Evolutionary conservation across 2,888 invertebrate genomes (phyloP).

Genomic region (Volucella zonaria): DNA sequence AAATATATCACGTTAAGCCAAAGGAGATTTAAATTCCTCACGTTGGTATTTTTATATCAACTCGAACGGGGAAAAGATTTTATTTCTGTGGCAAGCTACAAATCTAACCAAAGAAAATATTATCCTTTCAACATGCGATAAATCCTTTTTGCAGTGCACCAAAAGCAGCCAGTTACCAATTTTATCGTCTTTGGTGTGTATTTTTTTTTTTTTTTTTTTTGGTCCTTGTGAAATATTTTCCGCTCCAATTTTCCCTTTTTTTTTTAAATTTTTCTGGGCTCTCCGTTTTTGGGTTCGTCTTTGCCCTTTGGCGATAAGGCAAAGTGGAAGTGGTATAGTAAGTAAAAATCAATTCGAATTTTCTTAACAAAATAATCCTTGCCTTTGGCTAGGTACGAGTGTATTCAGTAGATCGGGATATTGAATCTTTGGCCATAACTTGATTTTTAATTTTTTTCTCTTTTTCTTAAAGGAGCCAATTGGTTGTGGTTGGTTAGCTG

Average conservation of each 20-base stretch:
- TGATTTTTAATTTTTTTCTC: conserved; percentile 4
- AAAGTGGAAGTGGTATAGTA: neutral
- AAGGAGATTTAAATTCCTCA: conserved; percentile 1
- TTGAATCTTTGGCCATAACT: conserved; percentile 18
- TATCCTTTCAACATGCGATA: conserved; percentile 29
- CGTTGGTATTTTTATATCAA: conserved; percentile 1
- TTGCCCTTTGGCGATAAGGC: conserved; percentile 2
- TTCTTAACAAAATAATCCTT: conserved; percentile 37
- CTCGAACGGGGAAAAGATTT: neutral
- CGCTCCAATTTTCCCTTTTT: neutral
- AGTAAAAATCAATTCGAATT: conserved; percentile 36
- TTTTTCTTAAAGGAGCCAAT: neutral
- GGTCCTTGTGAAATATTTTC: neutral
- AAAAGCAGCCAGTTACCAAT: conserved; percentile 5
- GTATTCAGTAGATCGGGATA: conserved; percentile 8
- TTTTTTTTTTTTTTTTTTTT: neutral
- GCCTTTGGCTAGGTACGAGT: neutral
- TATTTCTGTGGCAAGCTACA: conserved; percentile 21
- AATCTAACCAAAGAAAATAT: conserved; percentile 41
- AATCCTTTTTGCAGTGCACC: conserved; percentile 8
- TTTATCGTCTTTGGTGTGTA: neutral
- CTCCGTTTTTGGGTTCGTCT: neutral
- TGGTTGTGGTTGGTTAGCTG: neutral
- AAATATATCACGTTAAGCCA: neutral
- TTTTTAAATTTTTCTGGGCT: neutral